Evolutionary conservation across 2,888 invertebrate genomes (phyloP).

Genomic region (Dermolepida albohirtum): DNA sequence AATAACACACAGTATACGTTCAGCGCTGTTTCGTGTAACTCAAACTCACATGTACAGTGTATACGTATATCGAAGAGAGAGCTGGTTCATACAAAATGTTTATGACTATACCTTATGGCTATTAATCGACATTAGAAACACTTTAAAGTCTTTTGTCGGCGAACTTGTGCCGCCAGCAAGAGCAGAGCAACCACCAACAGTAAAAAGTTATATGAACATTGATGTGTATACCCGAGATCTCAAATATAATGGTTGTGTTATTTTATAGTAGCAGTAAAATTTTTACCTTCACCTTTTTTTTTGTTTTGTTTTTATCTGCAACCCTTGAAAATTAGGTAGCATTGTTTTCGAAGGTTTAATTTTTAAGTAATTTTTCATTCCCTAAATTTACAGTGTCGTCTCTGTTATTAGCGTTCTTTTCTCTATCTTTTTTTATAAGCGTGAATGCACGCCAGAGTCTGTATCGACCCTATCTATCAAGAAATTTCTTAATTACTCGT

Average conservation of each 20-base stretch:
- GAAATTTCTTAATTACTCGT: slow-evolving; percentile 34
- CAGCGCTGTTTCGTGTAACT: neutral
- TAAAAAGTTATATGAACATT: slow-evolving; percentile 16
- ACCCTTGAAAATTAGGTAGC: slow-evolving; percentile 30
- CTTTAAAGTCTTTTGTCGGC: slow-evolving; percentile 60
- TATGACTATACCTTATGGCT: slow-evolving; percentile 53
- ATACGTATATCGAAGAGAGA: slow-evolving; percentile 35
- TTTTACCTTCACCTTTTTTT: slow-evolving; percentile 24
- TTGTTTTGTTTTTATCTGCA: slow-evolving; percentile 4
- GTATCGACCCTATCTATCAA: neutral
- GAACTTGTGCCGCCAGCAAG: slow-evolving; percentile 45
- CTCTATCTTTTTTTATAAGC: too few relatives aligned
- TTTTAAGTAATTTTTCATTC: slow-evolving; percentile 8
- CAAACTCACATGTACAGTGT: neutral
- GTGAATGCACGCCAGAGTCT: too few relatives aligned
- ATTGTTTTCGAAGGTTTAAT: slow-evolving; percentile 24
- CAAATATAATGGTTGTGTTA: slow-evolving; percentile 25
- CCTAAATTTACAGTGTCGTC: neutral
- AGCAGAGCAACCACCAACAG: slow-evolving; percentile 13
- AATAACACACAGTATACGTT: neutral
- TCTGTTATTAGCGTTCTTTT: neutral
- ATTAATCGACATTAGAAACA: slow-evolving; percentile 63
- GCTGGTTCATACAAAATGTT: slow-evolving; percentile 52
- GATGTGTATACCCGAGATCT: slow-evolving; percentile 5
- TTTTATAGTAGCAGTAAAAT: slow-evolving; percentile 37